Percentiles rank a stretch among this genome's conserved stretches.
Evolutionary conservation across 2,113 vertebrate genomes (phyloP).

Genomic region (Prolemur simus): DNA sequence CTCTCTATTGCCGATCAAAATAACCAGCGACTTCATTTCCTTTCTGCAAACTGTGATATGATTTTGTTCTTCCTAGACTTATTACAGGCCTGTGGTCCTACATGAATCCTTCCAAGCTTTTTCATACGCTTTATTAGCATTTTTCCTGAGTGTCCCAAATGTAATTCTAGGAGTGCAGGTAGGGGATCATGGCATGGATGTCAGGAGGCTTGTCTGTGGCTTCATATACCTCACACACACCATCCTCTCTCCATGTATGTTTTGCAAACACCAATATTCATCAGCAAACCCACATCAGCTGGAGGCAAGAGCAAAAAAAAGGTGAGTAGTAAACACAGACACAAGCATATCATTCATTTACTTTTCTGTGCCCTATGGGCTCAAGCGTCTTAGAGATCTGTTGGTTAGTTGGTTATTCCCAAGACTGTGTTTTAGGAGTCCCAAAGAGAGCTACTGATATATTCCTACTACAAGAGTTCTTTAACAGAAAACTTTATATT

Average conservation of each 20-base stretch:
- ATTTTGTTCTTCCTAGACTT: background rate
- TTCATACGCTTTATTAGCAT: background rate
- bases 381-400: background rate
- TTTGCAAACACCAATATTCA: background rate
- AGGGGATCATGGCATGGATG: background rate
- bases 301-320: background rate
- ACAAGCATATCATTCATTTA: background rate
- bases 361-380: background rate
- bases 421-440: conserved; percentile 9
- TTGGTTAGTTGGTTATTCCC: background rate
- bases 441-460: background rate
- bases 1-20: background rate
- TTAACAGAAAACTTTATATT: background rate
- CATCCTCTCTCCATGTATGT: background rate
- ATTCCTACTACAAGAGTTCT: background rate
- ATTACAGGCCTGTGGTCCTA: background rate
- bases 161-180: background rate
- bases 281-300: background rate
- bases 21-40: background rate
- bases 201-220: background rate
- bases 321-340: no score
- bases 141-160: background rate
- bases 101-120: background rate
- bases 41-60: background rate
- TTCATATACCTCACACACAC: background rate